Base-by-base conservation (phyloP, 2,888 invertebrate species). In the Limenitis camilla region DNA sequence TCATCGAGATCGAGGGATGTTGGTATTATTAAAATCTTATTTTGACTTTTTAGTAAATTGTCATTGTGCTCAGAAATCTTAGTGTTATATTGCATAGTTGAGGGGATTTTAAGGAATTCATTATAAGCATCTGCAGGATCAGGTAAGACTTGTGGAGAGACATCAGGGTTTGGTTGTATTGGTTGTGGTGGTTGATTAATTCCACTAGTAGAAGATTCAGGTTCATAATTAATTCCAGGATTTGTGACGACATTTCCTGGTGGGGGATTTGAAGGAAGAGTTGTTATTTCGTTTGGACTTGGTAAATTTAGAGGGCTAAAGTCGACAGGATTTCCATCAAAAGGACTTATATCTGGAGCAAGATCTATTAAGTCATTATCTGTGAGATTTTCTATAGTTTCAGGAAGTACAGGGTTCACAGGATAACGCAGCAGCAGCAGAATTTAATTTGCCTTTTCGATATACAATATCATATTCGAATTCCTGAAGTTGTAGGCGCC, bases 1-100 rank as follows among this genome's bases (percentile, higher is more conserved):
- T 68, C 63, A 27, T 66, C 65, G 5, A 66, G 32, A 38, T 64
- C 66, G 28, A 66, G 54, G 1, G 63, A 67, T 1, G 61, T 59
- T 4, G 50, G 44, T 8, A 50, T 6, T 5, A 50, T 10, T 5
- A 50, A 10, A 1, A 33, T 11, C 33, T 44, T 50, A 29, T 5
- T 19, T 9, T 32, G 4, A 6, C 29, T 62, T 46, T 39, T 61
- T 2, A 6, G 58, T 29, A 27, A 44, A 31, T 50, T 60, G 58
- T 19, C 38, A 19, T 30, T 40, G 29, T 30, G 27, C 30, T 11
- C 45, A 1, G 8, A 1, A 6, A 51, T 39, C 10, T 28, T n/a
- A 7, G 49, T 43, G 8, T 32, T 28, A 9, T 32, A 49, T 3
- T 5, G n/a, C n/a, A 19, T 39, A 7, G 31, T 36, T 19, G 49